Evolutionary conservation across 1,140 invertebrate genomes (phyloP).

Genomic region (Euborellia annulipes): DNA sequence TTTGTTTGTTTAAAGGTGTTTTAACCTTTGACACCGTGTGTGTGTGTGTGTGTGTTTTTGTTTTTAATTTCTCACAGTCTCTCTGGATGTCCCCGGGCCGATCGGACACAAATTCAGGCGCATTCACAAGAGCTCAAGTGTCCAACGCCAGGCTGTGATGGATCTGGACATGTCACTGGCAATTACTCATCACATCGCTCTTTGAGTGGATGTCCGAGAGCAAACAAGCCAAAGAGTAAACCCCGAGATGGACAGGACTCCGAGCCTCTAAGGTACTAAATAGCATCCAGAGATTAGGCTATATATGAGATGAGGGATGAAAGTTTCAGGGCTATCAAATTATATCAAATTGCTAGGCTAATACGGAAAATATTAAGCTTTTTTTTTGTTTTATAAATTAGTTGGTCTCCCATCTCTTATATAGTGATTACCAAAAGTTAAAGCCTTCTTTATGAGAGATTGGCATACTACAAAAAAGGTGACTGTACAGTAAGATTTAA

Average conservation of each 20-base stretch:
- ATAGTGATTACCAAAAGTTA: too few species aligned
- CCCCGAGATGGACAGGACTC: conserved; percentile 79
- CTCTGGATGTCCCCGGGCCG: conserved; percentile 57
- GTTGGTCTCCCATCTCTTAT: too few species aligned
- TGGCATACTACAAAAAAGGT: too few species aligned
- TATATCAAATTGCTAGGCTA: too few species aligned
- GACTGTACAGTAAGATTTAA: too few species aligned
- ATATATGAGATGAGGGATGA: too few species aligned
- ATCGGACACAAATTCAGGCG: conserved; percentile 55
- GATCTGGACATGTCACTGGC: conserved; percentile 70
- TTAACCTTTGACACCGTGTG: not conserved
- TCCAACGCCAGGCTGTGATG: conserved; percentile 81
- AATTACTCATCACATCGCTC: conserved; percentile 75
- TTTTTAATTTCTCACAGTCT: conserved; percentile 33
- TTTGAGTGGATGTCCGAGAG: conserved; percentile 67
- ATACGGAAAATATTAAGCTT: too few species aligned
- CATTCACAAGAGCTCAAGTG: conserved; percentile 73
- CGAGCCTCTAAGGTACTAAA: conserved; percentile 73
- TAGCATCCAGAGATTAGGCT: too few species aligned
- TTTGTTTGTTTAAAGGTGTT: too few species aligned
- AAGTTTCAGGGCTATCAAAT: too few species aligned
- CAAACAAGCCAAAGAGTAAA: conserved; percentile 85
- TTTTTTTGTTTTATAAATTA: too few species aligned
- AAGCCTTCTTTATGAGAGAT: too few species aligned
- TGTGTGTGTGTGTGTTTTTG: not conserved